Evolutionary conservation across 2,113 vertebrate species (phyloP), one percentile per base, ranked within the genome.

Genomic region (Phoxinus phoxinus): DNA sequence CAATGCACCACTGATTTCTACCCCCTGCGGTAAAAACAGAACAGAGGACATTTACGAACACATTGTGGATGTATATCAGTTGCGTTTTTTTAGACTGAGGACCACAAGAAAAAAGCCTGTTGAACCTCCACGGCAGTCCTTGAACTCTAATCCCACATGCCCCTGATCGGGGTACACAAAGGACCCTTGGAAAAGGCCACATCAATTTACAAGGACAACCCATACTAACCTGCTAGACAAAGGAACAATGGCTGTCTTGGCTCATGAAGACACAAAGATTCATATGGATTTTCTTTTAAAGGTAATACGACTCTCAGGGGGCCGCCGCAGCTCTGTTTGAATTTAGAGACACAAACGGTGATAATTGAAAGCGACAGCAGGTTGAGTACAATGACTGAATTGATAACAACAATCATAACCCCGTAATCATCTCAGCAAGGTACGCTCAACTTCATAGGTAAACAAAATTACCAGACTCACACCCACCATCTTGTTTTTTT

Each of bases 321-420:
- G 76, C 76, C 75, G 61, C 81, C 51, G 25, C 84, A 56, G 86
- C 88, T 72, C 88, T 85, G 81, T 78, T 87, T 89, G 88, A 91
- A 94, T 93, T 91, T 88, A 88, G 86, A 88, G 87, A 89, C 88
- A 83, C 86, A 91, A 90, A 90, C 89, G 46, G 92, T 46, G 83
- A 93, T 95, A 94, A 94, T 94, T 95, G 93, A 94, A 95, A 92
- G 73, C 90, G 93, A 94, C 93, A 94, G 91, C 84, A 23, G 89
- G 91, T 90, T 92, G 92, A 93, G 87, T 91, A 93, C 90, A 93
- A 92, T 91, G 92, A 90, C 90, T 92, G 90, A 86, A 88, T 86
- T 90, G 90, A 93, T 93, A 74, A 92, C 91, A 92, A 92, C 93
- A 91, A 92, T 94, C 93, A 93, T 93, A 94, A 94, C 91, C 88